Conservation (phyloP, 1,140 invertebrate genomes). For the Octopus bimaculoides region DNA sequence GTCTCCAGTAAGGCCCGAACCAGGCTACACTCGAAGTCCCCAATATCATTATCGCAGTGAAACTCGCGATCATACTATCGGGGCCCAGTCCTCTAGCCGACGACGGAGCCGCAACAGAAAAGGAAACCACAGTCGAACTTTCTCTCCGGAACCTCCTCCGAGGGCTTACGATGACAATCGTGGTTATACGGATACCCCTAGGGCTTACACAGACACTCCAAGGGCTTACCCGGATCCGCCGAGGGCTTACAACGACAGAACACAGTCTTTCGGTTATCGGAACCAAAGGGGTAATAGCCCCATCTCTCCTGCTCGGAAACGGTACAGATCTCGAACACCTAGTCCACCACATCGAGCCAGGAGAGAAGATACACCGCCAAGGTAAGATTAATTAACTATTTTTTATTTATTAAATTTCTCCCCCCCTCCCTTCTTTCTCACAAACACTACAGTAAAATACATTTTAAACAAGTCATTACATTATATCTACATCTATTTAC, state of each 20-base stretch:
- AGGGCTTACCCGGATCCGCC: conserved; percentile 32
- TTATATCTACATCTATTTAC: no score
- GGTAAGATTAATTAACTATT: conserved; percentile 19
- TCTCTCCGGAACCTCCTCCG: background rate
- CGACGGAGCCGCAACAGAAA: background rate
- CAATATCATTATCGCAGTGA: background rate
- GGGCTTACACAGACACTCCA: conserved; percentile 29
- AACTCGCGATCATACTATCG: background rate
- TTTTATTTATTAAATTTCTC: background rate
- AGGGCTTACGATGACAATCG: background rate
- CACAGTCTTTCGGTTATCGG: conserved; percentile 15
- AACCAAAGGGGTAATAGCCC: conserved; percentile 20
- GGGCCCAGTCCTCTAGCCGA: background rate
- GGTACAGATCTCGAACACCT: conserved; percentile 35
- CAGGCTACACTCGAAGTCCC: background rate
- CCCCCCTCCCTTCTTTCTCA: no score
- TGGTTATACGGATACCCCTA: conserved; percentile 13
- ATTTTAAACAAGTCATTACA: no score
- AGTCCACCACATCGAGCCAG: conserved; percentile 27
- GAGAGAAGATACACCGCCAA: conserved; percentile 22
- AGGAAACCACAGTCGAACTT: background rate
- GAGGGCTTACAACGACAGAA: conserved; percentile 19
- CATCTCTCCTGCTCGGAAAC: conserved; percentile 22
- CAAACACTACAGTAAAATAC: no score
- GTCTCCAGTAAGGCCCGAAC: background rate